Conservation (phyloP, 2,113 vertebrate species). For the Bombycilla garrulus region DNA sequence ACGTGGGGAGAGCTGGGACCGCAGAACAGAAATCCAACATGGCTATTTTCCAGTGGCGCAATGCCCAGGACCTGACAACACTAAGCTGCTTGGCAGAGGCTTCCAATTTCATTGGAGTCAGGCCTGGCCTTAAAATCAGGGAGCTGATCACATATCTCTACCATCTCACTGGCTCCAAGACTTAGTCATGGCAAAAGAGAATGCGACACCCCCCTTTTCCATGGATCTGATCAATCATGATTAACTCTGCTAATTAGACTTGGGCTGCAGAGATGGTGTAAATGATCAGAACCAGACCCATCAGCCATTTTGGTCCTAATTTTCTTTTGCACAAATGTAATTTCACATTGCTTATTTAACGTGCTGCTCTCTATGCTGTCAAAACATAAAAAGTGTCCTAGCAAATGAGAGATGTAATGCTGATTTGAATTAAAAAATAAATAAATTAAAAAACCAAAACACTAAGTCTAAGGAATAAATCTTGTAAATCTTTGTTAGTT, state of each 20-base stretch:
- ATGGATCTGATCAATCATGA: conserved; percentile 13
- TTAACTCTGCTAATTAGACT: conserved; percentile 45
- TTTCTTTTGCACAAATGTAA: not conserved
- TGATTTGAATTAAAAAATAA: not conserved
- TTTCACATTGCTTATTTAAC: conserved; percentile 1
- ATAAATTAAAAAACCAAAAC: not conserved
- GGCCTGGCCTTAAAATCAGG: conserved; percentile 35
- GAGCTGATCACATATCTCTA: conserved; percentile 15
- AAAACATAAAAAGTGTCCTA: not conserved
- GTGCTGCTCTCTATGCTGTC: not conserved
- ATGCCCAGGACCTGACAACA: conserved; percentile 57
- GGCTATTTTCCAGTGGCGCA: conserved; percentile 55
- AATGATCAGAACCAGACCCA: not conserved
- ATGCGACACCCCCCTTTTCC: not conserved
- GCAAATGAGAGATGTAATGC: not conserved
- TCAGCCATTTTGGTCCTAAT: not conserved
- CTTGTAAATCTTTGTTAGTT: not conserved
- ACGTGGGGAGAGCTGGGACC: conserved; percentile 26
- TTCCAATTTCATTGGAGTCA: conserved; percentile 38
- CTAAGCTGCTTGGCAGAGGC: conserved; percentile 29
- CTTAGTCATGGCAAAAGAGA: not conserved
- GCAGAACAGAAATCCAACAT: not conserved
- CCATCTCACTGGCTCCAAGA: conserved; percentile 15
- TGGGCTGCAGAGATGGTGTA: not conserved
- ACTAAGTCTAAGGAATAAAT: not conserved